Base-by-base conservation (phyloP, 2,113 vertebrate genomes). In the Pluvianellus socialis region DNA sequence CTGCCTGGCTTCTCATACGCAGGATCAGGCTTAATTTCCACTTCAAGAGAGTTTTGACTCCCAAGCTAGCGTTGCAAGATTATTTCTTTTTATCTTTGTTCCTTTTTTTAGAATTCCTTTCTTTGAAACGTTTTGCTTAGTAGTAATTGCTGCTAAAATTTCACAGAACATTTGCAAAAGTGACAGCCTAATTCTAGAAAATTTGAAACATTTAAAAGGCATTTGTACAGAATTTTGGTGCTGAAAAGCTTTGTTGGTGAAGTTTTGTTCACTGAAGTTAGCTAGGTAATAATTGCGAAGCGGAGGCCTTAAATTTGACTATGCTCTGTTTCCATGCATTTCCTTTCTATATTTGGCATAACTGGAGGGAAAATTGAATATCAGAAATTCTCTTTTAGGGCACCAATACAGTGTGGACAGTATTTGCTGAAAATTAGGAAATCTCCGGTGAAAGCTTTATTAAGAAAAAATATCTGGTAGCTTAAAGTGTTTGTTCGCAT, bases 301-400 rank as follows among this genome's bases (percentile, higher is more conserved):
- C 68, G 59, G 70, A 86, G 59, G 80, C 58, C 77, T 87, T 80
- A 47, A 74, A 79, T 68, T 30, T 67, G 19, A 65, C 49, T 85
- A 20, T 0, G 6, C 14, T 91, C 55, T 10, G 11, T 62, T 94
- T 94, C 83, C 52, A n/a, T 71, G 92, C 56, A 42, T 92, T 92
- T 92, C 74, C 71, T 82, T 94, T 42, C 96, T 97, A 82, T 92
- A 89, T 92, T 91, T 91, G 96, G 84, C 58, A 40, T 92, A 89
- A 92, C 80, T 95, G 74, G 66, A 88, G 92, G 94, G 91, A 94
- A 96, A 95, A 93, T 5, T 62, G 40, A 87, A 7, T 91, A 89
- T 89, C 92, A 97, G 92, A 96, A 65, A 97, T 98, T 98, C 96
- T 96, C 95, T 96, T 97, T 97, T 96, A 97, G 97, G 96, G 96